Evolutionary conservation across 2,797 vertebrate species (phyloP).

Genomic region (Rhabdomys pumilio): DNA sequence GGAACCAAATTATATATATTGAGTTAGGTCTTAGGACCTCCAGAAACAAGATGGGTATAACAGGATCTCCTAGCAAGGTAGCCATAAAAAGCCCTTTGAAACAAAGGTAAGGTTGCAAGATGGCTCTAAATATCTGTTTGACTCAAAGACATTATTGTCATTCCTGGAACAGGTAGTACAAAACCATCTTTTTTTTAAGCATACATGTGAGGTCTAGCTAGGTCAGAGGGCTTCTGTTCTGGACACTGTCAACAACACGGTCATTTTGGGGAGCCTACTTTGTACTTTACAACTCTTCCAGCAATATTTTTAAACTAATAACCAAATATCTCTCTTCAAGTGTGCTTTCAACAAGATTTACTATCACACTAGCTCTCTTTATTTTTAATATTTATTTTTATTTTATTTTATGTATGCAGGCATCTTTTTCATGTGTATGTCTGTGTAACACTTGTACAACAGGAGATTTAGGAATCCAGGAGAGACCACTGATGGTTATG

Average conservation of each 20-base stretch:
- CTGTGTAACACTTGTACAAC: neutral
- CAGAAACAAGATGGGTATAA: neutral
- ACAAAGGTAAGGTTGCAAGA: neutral
- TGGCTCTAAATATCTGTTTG: neutral
- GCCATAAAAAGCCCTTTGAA: neutral
- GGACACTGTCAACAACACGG: too few species aligned
- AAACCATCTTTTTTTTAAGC: neutral
- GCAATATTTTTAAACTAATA: neutral
- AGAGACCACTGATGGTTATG: neutral
- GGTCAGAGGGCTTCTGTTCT: neutral
- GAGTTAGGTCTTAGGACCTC: too few species aligned
- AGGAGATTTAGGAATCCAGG: neutral
- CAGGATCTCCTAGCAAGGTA: too few species aligned
- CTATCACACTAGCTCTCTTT: neutral
- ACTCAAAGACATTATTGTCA: neutral
- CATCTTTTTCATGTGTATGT: neutral
- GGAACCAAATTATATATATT: neutral
- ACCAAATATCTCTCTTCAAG: conserved; percentile 10
- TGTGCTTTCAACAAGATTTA: neutral
- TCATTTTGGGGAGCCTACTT: neutral
- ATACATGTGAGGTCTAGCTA: neutral
- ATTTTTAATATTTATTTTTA: neutral
- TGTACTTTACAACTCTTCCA: neutral
- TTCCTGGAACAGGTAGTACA: neutral
- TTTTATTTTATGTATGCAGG: neutral